Evolutionary conservation across 1,140 invertebrate species (phyloP).

Genomic region (Saccostrea cuccullata): DNA sequence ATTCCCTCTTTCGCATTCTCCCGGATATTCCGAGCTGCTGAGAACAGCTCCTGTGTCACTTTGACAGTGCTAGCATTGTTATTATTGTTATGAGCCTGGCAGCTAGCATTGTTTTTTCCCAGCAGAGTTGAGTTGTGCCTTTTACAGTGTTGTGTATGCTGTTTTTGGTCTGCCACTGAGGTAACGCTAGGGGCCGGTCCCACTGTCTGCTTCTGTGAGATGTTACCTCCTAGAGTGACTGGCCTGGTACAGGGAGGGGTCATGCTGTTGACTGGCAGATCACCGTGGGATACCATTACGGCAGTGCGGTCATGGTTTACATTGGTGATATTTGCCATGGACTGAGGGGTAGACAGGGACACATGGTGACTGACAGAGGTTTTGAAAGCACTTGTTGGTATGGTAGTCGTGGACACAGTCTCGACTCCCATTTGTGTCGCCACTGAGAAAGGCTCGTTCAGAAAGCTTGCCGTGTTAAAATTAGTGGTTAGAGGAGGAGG

Average conservation of each 20-base stretch:
- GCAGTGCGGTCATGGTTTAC: constrained; percentile 40
- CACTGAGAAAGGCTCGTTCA: constrained; percentile 64
- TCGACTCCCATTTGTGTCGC: constrained; percentile 61
- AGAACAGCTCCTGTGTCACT: constrained; percentile 57
- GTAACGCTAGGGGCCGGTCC: constrained; percentile 38
- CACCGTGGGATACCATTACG: constrained; percentile 8
- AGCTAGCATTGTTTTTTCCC: constrained; percentile 46
- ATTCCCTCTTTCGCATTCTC: constrained; percentile 60
- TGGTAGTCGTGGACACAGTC: constrained; percentile 57
- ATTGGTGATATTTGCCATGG: constrained; percentile 41
- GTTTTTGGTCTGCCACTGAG: constrained; percentile 51
- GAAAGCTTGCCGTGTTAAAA: constrained; percentile 59
- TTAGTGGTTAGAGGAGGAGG: constrained; percentile 67
- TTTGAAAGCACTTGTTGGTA: constrained; percentile 69
- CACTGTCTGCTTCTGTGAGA: constrained; percentile 41
- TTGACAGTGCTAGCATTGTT: constrained; percentile 43
- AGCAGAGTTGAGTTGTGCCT: constrained; percentile 56
- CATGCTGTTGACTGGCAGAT: constrained; percentile 39
- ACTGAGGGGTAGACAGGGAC: constrained; percentile 48
- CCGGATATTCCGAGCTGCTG: constrained; percentile 56
- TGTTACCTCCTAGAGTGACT: constrained; percentile 71
- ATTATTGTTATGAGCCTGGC: constrained; percentile 38
- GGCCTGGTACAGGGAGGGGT: constrained; percentile 70
- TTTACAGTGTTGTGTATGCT: constrained; percentile 61
- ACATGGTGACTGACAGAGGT: constrained; percentile 55